Base-by-base conservation (phyloP, 1,140 invertebrate genomes). In the Euglossa dilemma region DNA sequence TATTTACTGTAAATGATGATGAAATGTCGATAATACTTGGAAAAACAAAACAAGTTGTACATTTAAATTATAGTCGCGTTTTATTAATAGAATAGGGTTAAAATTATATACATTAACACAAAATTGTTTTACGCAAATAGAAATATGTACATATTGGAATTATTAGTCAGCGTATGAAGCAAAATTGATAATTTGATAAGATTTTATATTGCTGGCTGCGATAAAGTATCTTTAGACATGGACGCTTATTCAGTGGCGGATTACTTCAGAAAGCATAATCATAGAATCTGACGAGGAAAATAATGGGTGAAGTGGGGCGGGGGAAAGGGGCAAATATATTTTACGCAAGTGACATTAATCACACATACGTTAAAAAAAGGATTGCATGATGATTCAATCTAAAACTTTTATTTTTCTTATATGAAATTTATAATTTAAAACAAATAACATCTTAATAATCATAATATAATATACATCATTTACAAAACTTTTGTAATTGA, bases 151-250 rank as follows among this genome's bases (percentile, higher is more conserved):
- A 23, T 18, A 59, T 57, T 63, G 36, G n/a, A 80, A 75, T 50
- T 74, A 80, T 90, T 90, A 90, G 80, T 90, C 89, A 90, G 59
- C 71, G 59, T 74, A 25, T 63, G 23, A n/a, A 50, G 59, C 70
- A n/a, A 25, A 69, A 5, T 47, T 80, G 88, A 90, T 89, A 90
- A 78, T 45, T 79, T 18, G 89, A 90, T 90, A 90, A 90, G 83
- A 67, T 69, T 67, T 8, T 59, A 72, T 88, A 76, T 70, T 43
- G 54, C n/a, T 61, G 28, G 47, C 36, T 18, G 23, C 18, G 88
- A 90, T 89, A 89, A 89, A 69, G 47, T 76, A 57, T 78, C 52
- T 66, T 54, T 28, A 59, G 61, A 50, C 81, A 86, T 72, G 59
- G 74, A 75, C 67, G 76, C 70, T 61, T 28, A 52, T 50, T 59